Evolutionary conservation across 2,888 invertebrate species (phyloP).

Genomic region (Melanargia galathea): DNA sequence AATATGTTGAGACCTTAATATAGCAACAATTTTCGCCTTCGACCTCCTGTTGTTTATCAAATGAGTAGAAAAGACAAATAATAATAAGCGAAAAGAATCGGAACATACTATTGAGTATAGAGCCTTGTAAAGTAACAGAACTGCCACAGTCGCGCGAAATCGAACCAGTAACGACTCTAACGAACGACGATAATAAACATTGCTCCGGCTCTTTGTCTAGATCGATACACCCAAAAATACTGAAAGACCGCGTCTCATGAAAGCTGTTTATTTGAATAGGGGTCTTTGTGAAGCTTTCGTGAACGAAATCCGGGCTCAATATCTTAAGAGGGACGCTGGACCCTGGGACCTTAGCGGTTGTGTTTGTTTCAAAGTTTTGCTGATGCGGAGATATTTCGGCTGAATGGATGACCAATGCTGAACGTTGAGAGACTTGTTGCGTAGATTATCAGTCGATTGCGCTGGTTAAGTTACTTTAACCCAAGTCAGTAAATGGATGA

Average conservation of each 20-base stretch:
- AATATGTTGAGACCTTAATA: too few relatives aligned
- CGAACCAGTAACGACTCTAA: background rate
- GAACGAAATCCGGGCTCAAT: constrained; percentile 51
- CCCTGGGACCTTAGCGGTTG: constrained; percentile 41
- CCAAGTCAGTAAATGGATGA: too few relatives aligned
- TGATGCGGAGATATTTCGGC: constrained; percentile 14
- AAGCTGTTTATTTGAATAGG: constrained; percentile 52
- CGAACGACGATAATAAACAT: background rate
- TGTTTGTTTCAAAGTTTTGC: constrained; percentile 34
- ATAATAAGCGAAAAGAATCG: too few relatives aligned
- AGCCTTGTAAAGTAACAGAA: background rate
- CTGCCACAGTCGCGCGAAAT: background rate
- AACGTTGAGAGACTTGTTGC: too few relatives aligned
- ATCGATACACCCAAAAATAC: constrained; percentile 41
- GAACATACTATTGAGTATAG: background rate
- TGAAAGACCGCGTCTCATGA: constrained; percentile 40
- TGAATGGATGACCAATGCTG: background rate
- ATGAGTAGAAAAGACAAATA: too few relatives aligned
- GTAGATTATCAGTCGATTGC: too few relatives aligned
- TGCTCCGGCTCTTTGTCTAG: background rate
- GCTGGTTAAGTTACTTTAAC: too few relatives aligned
- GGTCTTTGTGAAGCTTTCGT: constrained; percentile 44
- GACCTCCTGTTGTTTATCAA: too few relatives aligned
- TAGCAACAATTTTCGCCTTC: too few relatives aligned
- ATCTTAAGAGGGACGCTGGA: constrained; percentile 51